Conservation (phyloP, 2,888 invertebrate genomes). For the Cybosia mesomella region DNA sequence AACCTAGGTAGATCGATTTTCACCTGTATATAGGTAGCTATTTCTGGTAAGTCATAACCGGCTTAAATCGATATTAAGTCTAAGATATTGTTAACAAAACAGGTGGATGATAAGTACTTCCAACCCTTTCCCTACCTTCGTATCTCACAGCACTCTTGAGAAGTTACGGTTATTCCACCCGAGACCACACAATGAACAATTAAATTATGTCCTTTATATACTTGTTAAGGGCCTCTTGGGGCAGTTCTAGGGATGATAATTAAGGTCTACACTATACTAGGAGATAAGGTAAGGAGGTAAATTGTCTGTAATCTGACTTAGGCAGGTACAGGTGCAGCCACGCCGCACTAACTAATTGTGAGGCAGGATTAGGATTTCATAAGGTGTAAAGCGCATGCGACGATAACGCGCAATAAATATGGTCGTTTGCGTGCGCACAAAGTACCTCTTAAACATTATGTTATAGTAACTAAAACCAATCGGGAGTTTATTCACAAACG, state of each 20-base stretch:
- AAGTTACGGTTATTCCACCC: conserved; percentile 19
- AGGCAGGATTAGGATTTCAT: conserved; percentile 27
- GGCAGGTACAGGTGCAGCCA: conserved; percentile 19
- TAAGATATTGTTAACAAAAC: conserved; percentile 19
- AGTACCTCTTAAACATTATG: conserved; percentile 35
- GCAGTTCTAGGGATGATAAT: conserved; percentile 24
- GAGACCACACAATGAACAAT: conserved; percentile 28
- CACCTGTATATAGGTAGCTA: no score
- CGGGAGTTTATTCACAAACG: conserved; percentile 63
- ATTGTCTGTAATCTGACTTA: conserved; percentile 24
- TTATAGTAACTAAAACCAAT: conserved; percentile 65
- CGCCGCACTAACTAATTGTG: conserved; percentile 40
- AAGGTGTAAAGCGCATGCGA: conserved; percentile 17
- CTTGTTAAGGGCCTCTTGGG: conserved; percentile 25
- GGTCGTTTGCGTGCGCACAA: conserved; percentile 45
- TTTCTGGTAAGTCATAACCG: no score
- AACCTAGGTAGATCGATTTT: no score
- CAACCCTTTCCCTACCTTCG: conserved; percentile 18
- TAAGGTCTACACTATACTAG: conserved; percentile 22
- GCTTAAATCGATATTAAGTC: conserved; percentile 6
- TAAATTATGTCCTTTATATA: conserved; percentile 30
- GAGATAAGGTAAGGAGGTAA: conserved; percentile 26
- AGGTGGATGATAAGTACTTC: conserved; percentile 20
- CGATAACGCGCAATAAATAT: conserved; percentile 43
- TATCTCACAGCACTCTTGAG: conserved; percentile 17